Conservation (phyloP, 1,140 invertebrate genomes). For the Heterodera schachtii region DNA sequence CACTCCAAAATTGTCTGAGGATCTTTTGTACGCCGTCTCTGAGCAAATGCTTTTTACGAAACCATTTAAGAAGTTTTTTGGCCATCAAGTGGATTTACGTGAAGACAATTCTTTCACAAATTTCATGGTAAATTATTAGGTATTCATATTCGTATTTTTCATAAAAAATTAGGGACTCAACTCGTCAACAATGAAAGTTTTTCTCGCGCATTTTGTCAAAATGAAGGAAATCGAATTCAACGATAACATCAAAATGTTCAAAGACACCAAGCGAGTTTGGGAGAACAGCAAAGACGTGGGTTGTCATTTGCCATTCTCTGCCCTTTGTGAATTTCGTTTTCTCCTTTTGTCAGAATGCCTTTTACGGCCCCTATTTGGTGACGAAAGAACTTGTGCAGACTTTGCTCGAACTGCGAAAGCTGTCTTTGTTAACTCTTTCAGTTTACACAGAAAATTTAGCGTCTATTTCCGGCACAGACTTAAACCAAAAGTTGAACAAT, state of each 20-base stretch:
- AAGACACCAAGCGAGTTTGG: not conserved
- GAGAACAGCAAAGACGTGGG: not conserved
- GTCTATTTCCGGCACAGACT: not conserved
- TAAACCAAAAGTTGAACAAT: not conserved
- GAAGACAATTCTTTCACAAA: not conserved
- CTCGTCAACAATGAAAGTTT: not conserved
- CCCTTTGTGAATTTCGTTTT: not conserved
- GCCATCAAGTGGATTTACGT: not conserved
- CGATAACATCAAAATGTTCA: not conserved
- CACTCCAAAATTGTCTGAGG: not conserved
- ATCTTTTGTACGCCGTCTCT: not conserved
- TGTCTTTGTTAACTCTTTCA: not conserved
- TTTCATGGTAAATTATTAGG: not conserved
- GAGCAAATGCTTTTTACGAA: not conserved
- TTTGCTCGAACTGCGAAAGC: not conserved
- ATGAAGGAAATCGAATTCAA: not conserved
- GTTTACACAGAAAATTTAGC: not conserved
- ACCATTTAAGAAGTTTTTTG: not conserved
- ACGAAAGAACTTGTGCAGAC: not conserved
- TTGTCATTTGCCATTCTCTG: no score
- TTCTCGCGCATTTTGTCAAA: not conserved
- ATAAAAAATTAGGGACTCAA: not conserved
- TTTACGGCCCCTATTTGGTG: not conserved
- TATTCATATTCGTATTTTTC: not conserved
- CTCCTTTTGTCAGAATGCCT: not conserved